These are phyloP conservation scores for Pteria penguin DNA, from an alignment of 2,888 invertebrate species.

Conservation along the genomic window DNA sequence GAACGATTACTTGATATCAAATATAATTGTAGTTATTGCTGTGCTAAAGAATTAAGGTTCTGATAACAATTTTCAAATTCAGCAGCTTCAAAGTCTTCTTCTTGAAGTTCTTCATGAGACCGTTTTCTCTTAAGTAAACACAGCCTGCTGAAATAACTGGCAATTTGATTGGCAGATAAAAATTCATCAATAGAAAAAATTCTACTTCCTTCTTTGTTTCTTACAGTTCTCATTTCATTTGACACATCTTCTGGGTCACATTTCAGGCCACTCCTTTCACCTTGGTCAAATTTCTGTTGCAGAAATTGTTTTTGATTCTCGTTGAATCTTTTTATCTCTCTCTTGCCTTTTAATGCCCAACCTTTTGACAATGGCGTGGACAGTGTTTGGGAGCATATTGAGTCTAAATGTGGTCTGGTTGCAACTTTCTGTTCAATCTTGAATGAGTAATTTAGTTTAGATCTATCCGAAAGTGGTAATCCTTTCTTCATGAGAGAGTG, in stretches of 20 bases:
- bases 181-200: background rate
- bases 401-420: background rate
- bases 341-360: background rate
- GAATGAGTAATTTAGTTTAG: background rate
- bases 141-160: constrained; percentile 2
- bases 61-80: constrained; percentile 3
- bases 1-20: no score
- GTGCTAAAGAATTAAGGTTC: background rate
- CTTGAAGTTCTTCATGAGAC: background rate
- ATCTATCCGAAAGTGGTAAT: background rate
- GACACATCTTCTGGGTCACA: constrained; percentile 8
- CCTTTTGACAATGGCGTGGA: background rate
- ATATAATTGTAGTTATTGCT: background rate
- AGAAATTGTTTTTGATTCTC: constrained; percentile 5
- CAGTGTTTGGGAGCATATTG: background rate
- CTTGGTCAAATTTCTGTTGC: background rate
- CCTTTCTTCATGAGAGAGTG: background rate
- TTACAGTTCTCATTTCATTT: background rate
- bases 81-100: background rate
- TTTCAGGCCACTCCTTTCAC: constrained; percentile 3
- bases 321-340: background rate
- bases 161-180: background rate
- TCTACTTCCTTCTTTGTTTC: background rate
- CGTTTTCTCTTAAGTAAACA: constrained; percentile 8
- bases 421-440: constrained; percentile 10